These are phyloP conservation scores for Anarhynchus alexandrinus DNA, from an alignment of 2,113 vertebrate species.

Conservation along the genomic window DNA sequence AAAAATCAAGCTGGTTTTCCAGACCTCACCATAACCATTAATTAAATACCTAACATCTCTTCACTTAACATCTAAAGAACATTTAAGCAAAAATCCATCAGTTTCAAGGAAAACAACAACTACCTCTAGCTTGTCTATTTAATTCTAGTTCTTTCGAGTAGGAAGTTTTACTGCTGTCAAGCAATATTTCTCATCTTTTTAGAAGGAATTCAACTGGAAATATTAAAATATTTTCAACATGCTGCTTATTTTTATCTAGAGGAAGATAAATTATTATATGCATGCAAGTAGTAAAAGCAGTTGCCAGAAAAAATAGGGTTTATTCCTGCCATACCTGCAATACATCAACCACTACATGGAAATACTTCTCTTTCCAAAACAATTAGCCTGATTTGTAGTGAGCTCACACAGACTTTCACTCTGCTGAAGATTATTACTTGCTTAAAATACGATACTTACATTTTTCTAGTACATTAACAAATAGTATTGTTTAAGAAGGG, in stretches of 20 bases:
- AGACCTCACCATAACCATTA: not conserved
- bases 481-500: not conserved
- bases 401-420: not conserved
- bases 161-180: conserved; percentile 6
- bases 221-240: conserved; percentile 26
- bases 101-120: not conserved
- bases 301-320: not conserved
- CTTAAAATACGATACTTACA: not conserved
- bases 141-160: not conserved
- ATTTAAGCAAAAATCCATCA: not conserved
- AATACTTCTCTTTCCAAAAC: conserved; percentile 18
- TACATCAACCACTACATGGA: not conserved
- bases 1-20: conserved; percentile 16
- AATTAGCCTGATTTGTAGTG: not conserved
- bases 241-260: conserved; percentile 24
- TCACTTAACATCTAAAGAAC: not conserved
- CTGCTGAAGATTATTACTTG: not conserved
- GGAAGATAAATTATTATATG: conserved; percentile 14
- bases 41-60: not conserved
- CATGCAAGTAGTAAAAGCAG: not conserved
- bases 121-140: not conserved
- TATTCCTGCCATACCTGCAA: conserved; percentile 13
- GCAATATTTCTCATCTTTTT: not conserved
- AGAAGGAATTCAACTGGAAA: conserved; percentile 26
- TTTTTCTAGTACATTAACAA: not conserved